Conservation (phyloP, 2,797 vertebrate genomes). For the Cottoperca gobio region DNA sequence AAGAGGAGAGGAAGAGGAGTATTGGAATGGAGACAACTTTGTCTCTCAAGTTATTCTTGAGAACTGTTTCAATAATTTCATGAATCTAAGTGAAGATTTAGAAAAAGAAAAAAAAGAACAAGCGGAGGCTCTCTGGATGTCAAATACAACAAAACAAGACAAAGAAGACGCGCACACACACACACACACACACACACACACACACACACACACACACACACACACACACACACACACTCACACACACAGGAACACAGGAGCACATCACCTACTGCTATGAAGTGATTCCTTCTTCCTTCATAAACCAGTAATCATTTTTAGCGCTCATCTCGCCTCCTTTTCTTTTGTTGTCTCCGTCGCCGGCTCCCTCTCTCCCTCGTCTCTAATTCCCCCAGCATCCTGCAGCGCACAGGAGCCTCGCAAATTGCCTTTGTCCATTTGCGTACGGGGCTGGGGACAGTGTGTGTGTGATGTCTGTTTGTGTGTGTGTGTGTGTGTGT, state of each 20-base stretch:
- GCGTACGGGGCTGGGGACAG: conserved; percentile 41
- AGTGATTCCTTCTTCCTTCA: conserved; percentile 81
- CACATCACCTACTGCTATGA: conserved; percentile 52
- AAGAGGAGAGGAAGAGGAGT: conserved; percentile 3
- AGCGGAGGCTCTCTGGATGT: conserved; percentile 8
- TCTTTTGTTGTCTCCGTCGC: conserved; percentile 91
- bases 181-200: background rate
- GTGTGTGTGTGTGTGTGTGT: conserved; percentile 25
- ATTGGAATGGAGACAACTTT: conserved; percentile 28
- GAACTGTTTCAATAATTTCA: conserved; percentile 30
- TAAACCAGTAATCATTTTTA: conserved; percentile 83
- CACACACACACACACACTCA: background rate
- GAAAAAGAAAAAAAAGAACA: background rate
- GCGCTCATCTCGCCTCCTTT: conserved; percentile 88
- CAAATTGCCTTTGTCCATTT: conserved; percentile 83
- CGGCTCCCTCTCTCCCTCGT: conserved; percentile 86
- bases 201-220: background rate
- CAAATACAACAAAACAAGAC: conserved; percentile 30
- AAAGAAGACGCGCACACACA: conserved; percentile 13
- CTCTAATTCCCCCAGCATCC: conserved; percentile 93
- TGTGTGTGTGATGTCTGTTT: conserved; percentile 37
- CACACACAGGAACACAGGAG: conserved; percentile 1
- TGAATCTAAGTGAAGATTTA: conserved; percentile 5
- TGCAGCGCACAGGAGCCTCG: conserved; percentile 77
- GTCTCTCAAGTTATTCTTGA: conserved; percentile 8